Evolutionary conservation across 2,797 vertebrate species (phyloP).

Genomic region (Sebastiscus tertius): DNA sequence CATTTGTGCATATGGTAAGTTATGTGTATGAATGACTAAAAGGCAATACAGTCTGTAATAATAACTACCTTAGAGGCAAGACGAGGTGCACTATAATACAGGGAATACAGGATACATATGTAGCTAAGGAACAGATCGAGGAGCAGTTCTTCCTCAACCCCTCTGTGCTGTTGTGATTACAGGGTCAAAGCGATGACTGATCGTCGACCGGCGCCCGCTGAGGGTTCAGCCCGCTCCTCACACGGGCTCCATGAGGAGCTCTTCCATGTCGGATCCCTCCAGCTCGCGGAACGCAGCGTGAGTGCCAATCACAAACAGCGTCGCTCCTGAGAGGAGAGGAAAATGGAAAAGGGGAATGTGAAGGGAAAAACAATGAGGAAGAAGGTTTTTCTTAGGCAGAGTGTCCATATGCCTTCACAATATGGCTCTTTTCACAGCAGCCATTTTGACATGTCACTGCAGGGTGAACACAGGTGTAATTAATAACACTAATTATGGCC

Average conservation of each 20-base stretch:
- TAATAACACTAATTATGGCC: too few species aligned
- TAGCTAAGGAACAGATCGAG: conserved; percentile 14
- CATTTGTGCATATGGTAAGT: conserved; percentile 18
- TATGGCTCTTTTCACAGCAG: background rate
- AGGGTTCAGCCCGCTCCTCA: conserved; percentile 66
- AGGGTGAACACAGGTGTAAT: too few species aligned
- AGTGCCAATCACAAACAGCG: conserved; percentile 90
- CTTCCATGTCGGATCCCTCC: conserved; percentile 83
- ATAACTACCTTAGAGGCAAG: conserved; percentile 24
- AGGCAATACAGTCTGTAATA: conserved; percentile 39
- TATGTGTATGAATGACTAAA: conserved; percentile 10
- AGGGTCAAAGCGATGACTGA: conserved; percentile 45
- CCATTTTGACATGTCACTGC: too few species aligned
- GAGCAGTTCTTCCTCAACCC: conserved; percentile 5
- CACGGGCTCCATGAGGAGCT: conserved; percentile 92
- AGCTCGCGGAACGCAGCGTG: conserved; percentile 90
- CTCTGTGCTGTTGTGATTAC: conserved; percentile 23
- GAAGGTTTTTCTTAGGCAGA: background rate
- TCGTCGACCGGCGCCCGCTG: conserved; percentile 20
- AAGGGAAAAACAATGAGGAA: background rate
- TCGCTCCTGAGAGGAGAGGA: conserved; percentile 84
- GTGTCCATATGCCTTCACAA: background rate
- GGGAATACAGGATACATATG: conserved; percentile 17
- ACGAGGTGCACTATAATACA: conserved; percentile 36
- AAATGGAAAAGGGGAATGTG: conserved; percentile 19